Evolutionary conservation across 2,113 vertebrate genomes (phyloP).

Genomic region (Salminus brasiliensis): DNA sequence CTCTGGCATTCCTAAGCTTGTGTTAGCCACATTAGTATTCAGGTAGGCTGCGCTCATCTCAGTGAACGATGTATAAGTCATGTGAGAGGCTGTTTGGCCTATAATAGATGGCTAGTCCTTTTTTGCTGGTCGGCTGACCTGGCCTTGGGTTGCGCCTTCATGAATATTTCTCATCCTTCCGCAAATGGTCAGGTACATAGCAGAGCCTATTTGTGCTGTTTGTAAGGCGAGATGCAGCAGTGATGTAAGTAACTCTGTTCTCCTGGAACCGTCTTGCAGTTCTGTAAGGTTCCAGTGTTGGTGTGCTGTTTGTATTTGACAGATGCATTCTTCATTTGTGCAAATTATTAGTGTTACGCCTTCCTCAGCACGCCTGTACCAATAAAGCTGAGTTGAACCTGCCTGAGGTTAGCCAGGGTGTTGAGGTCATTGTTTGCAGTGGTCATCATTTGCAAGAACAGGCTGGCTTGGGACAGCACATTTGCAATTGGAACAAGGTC

Average conservation of each 20-base stretch:
- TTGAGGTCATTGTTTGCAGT: constrained; percentile 28
- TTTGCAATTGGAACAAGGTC: constrained; percentile 52
- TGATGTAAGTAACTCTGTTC: background rate
- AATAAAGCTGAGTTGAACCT: background rate
- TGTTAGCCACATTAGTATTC: background rate
- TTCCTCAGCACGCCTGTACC: background rate
- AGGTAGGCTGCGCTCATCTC: background rate
- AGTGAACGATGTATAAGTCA: background rate
- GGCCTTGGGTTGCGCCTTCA: constrained; percentile 16
- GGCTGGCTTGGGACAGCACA: constrained; percentile 24
- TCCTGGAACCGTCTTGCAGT: background rate
- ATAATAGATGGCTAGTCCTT: background rate
- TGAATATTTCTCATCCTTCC: background rate
- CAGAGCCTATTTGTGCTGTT: background rate
- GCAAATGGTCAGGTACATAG: background rate
- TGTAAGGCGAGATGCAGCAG: background rate
- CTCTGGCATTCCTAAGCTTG: background rate
- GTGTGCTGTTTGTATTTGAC: too few relatives aligned
- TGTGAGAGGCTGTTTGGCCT: background rate
- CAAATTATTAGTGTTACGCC: background rate
- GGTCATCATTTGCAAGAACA: constrained; percentile 42
- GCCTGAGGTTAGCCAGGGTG: constrained; percentile 18
- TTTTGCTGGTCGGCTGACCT: background rate
- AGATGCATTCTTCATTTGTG: too few relatives aligned
- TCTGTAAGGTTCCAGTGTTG: background rate